phyloP scores from a whole-genome alignment of 30 jellyfish, hydroid and myxozoan species.

The Hydractinia symbiolongicarpus region DNA sequence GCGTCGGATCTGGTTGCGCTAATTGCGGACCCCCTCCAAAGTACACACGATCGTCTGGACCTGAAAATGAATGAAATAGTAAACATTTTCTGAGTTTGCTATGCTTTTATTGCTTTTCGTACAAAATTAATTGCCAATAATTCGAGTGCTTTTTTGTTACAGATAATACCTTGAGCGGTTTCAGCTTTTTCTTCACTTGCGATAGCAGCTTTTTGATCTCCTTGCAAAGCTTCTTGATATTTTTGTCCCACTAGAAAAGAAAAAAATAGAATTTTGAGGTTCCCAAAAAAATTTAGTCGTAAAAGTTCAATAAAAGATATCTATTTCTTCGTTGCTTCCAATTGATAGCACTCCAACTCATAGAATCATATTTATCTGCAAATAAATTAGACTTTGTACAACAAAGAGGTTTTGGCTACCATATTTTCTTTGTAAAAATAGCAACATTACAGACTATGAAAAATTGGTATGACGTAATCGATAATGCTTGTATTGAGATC shows the following conservation, averaged over 20 bases:
- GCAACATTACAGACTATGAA: no score
- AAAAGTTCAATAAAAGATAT: no score
- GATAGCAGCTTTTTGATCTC: constrained; percentile 17
- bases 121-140: neutral
- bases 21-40: constrained; percentile 23
- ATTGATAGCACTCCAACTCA: no score
- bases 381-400: no score
- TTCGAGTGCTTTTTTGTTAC: no score
- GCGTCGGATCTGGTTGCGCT: constrained; percentile 25
- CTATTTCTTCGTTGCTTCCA: no score
- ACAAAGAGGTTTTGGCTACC: no score
- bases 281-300: neutral
- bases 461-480: no score
- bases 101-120: neutral
- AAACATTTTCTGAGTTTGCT: neutral
- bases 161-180: neutral
- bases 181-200: constrained; percentile 16
- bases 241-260: constrained; percentile 16
- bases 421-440: no score
- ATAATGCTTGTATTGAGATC: no score
- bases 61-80: neutral
- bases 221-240: constrained; percentile 10
- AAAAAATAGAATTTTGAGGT: neutral
- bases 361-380: no score
- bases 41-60: constrained; percentile 26